Evolutionary conservation across 2,113 vertebrate species (phyloP).

Genomic region (Centropus bengalensis): DNA sequence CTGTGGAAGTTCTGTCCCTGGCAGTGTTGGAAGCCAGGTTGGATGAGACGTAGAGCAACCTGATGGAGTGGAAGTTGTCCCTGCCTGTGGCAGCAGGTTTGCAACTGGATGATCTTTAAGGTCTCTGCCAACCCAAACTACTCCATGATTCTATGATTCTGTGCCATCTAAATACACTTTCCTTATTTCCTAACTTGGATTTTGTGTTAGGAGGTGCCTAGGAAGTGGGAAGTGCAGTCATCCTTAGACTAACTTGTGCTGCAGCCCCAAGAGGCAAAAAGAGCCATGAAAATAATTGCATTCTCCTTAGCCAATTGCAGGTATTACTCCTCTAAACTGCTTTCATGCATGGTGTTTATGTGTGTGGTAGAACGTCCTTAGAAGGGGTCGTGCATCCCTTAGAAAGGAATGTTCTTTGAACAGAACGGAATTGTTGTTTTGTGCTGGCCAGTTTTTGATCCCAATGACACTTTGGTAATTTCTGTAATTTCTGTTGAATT

Average conservation of each 20-base stretch:
- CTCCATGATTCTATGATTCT: too few species aligned
- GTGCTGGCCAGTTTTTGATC: background rate
- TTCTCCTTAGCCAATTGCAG: background rate
- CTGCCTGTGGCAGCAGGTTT: too few species aligned
- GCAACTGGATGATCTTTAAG: too few species aligned
- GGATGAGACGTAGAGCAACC: too few species aligned
- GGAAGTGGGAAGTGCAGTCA: background rate
- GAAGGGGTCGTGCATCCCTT: background rate
- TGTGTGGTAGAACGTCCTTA: background rate
- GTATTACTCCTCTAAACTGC: background rate
- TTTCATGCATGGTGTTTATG: background rate
- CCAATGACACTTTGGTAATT: background rate
- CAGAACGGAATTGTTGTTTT: background rate
- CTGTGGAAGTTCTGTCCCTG: too few species aligned
- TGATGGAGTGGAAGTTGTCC: too few species aligned
- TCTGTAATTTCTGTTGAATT: background rate
- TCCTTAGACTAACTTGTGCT: background rate
- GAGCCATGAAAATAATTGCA: background rate
- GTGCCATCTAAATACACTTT: background rate
- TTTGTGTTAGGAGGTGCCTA: background rate
- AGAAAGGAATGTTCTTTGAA: background rate
- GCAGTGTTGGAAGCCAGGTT: too few species aligned
- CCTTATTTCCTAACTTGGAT: background rate
- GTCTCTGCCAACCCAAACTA: too few species aligned
- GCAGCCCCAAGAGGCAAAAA: background rate